phyloP scores from a whole-genome alignment of 2,797 vertebrate genomes.

The Lepidocolaptes lacrymiger region DNA sequence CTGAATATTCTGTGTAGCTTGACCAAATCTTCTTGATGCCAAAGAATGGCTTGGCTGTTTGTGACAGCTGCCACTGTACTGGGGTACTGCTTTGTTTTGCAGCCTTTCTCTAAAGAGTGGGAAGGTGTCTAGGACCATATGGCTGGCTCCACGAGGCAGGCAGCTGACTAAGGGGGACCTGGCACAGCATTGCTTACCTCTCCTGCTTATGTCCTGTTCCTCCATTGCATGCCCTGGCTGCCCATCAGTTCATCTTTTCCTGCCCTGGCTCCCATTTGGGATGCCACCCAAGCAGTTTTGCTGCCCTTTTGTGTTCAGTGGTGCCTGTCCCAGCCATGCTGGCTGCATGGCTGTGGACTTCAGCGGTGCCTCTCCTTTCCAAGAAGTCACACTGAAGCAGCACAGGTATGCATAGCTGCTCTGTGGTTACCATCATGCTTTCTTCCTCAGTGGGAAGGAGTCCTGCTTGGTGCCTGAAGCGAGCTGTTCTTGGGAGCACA shows the following conservation, averaged over 20 bases:
- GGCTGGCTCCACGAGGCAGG: background rate
- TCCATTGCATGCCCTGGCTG: background rate
- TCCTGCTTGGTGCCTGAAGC: background rate
- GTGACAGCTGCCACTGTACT: background rate
- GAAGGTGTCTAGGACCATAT: background rate
- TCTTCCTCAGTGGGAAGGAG: constrained; percentile 37
- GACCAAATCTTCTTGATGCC: background rate
- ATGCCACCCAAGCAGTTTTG: background rate
- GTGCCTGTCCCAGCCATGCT: background rate
- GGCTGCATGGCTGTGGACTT: background rate
- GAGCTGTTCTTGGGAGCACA: background rate
- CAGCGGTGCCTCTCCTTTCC: background rate
- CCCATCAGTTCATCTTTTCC: background rate
- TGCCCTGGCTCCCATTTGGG: background rate
- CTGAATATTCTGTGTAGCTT: background rate
- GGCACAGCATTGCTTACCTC: background rate
- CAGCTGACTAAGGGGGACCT: background rate
- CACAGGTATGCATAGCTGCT: background rate
- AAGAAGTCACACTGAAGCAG: background rate
- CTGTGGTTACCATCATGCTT: background rate
- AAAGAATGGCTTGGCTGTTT: background rate
- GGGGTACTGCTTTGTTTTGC: background rate
- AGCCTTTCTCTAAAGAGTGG: background rate
- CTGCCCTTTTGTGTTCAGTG: rapidly evolving
- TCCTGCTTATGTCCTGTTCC: background rate